Base-by-base conservation (phyloP, 2,113 vertebrate species). In the Calcarius ornatus region DNA sequence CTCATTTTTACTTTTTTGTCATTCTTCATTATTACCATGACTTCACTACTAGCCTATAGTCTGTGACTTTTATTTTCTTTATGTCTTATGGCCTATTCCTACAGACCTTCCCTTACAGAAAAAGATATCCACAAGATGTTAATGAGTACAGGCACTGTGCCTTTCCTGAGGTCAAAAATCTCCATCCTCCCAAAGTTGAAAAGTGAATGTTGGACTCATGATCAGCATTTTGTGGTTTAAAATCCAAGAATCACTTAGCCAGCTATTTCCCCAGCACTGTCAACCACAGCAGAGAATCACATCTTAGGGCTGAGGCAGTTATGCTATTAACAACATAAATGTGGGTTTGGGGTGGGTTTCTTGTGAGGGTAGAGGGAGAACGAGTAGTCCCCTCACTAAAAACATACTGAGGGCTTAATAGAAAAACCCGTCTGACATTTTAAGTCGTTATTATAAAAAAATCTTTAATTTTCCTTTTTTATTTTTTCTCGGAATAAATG, bases 231-330 rank as follows among this genome's bases (percentile, higher is more conserved):
- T 79, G 57, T 60, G 61, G 65, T 95, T 96, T 80, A 45, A 87
- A 90, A 94, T 81, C 83, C 88, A 81, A 81, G 66, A 51, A 54
- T 93, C 54, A 75, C 31, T 80, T 88, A 81, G 37, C 51, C 60
- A 77, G 70, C 50, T 90, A 68, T 90, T 96, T 96, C 93, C 80
- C 59, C 54, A 83, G 57, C 35, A 77, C 45, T 92, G 89, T 57
- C 72, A 93, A 95, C 94, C 91, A 86, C 63, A 96, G 73, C 35
- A 96, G 64, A 93, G 95, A 91, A 92, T 60, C n/a, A 40, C 47
- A 12, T 87, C 78, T 82, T 72, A 40, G n/a, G 33, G 53, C 43
- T 78, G 51, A 94, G 63, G 75, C 70, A 90, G 73, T 92, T 73
- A 77, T 25, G 14, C 43, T 65, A 12, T 70, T 79, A 22, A 82